phyloP scores from a whole-genome alignment of 92 coral and sea anemone genomes.

The Umimayanthus chanpuru region DNA sequence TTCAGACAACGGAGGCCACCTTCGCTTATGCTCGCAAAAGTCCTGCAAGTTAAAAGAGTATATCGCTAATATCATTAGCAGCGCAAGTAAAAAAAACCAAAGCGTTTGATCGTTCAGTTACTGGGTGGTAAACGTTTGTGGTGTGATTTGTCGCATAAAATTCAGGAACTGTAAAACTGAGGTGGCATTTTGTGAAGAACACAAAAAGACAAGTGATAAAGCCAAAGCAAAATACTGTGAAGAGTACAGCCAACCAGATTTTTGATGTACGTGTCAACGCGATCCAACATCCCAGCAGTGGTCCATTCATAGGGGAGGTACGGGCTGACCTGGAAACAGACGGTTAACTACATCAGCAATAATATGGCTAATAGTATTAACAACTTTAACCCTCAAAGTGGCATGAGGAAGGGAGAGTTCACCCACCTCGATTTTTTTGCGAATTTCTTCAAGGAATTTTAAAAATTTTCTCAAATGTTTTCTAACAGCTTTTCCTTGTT shows the following conservation, averaged over 20 bases:
- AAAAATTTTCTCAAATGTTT: too few species aligned
- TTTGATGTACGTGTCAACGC: slow-evolving; percentile 60
- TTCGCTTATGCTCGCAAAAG: slow-evolving; percentile 62
- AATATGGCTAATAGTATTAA: too few species aligned
- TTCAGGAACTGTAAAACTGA: too few species aligned
- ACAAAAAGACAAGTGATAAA: too few species aligned
- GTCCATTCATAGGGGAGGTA: slow-evolving; percentile 75
- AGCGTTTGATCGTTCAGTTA: background rate
- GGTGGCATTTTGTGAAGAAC: too few species aligned
- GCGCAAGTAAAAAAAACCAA: background rate
- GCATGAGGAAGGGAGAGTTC: too few species aligned
- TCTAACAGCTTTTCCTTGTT: too few species aligned
- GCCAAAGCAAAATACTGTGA: background rate
- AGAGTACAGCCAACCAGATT: slow-evolving; percentile 49
- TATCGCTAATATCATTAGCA: background rate
- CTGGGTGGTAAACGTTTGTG: too few species aligned
- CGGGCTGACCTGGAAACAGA: slow-evolving; percentile 55
- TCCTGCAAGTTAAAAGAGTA: slow-evolving; percentile 47
- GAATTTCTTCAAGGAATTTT: too few species aligned
- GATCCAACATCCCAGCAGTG: slow-evolving; percentile 76
- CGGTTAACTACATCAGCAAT: background rate
- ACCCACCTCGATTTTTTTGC: too few species aligned
- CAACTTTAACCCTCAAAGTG: too few species aligned
- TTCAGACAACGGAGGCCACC: slow-evolving; percentile 84
- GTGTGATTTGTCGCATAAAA: too few species aligned